These are phyloP conservation scores for Callitettix versicolor DNA, from an alignment of 1,140 invertebrate species.

Conservation along the genomic window DNA sequence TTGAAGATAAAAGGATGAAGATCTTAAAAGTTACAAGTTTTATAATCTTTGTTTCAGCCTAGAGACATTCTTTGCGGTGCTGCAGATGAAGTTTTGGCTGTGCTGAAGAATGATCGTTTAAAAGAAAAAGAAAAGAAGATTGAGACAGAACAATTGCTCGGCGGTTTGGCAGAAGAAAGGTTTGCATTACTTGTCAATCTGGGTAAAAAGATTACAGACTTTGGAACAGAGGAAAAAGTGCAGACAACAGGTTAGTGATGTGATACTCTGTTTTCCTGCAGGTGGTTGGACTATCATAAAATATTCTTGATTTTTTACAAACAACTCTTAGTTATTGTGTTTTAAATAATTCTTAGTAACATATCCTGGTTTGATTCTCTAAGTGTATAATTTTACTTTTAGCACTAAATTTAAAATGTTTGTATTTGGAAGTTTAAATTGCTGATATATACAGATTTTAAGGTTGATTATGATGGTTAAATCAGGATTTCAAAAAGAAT, in stretches of 20 bases:
- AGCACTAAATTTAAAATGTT: too few relatives aligned
- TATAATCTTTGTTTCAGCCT: conserved; percentile 42
- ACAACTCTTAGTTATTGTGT: too few relatives aligned
- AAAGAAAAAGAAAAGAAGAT: conserved; percentile 90
- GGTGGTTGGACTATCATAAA: too few relatives aligned
- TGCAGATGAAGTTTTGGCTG: conserved; percentile 92
- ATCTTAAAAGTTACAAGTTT: neutral
- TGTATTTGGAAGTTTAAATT: too few relatives aligned
- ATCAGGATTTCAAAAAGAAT: too few relatives aligned
- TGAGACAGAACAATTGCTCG: conserved; percentile 82
- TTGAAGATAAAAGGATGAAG: neutral
- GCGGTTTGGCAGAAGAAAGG: conserved; percentile 82
- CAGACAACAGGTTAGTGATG: conserved; percentile 37
- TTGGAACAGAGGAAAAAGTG: conserved; percentile 72
- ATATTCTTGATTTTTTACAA: too few relatives aligned
- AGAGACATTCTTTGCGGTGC: conserved; percentile 93
- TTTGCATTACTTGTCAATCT: conserved; percentile 93
- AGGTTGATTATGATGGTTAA: too few relatives aligned
- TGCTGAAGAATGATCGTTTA: conserved; percentile 89
- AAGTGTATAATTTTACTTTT: too few relatives aligned
- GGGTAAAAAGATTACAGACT: conserved; percentile 97
- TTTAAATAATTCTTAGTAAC: too few relatives aligned
- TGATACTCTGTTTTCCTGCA: too few relatives aligned
- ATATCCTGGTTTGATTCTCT: too few relatives aligned
- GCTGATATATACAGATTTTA: too few relatives aligned